phyloP scores from a whole-genome alignment of 1,140 invertebrate species.

The Hycleus cichorii region DNA sequence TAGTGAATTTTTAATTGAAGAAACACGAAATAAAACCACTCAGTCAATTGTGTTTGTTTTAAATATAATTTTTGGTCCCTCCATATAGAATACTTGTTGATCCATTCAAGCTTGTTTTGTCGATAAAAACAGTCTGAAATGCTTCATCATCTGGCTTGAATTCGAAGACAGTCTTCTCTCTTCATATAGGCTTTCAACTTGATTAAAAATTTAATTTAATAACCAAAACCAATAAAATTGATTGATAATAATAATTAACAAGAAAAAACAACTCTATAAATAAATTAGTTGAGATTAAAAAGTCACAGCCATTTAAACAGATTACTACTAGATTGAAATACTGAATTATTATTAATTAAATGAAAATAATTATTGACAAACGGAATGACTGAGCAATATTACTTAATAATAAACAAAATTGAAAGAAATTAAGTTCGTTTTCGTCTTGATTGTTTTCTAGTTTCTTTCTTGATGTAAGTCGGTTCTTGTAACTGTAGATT shows the following conservation, averaged over 20 bases:
- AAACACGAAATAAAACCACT: not conserved
- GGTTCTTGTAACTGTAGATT: conserved; percentile 2
- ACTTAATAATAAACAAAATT: not conserved
- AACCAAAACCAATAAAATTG: conserved; percentile 6
- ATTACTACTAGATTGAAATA: not conserved
- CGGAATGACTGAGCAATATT: not conserved
- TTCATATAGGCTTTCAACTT: not conserved
- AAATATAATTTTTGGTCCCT: not conserved
- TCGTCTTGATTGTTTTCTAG: conserved; percentile 9
- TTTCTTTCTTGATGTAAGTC: conserved; percentile 7
- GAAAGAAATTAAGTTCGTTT: conserved; percentile 7
- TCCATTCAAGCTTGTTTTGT: not conserved
- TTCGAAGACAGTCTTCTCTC: conserved; percentile 2
- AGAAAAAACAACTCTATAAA: conserved; percentile 1
- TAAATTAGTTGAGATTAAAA: conserved; percentile 10
- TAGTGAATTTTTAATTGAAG: not conserved
- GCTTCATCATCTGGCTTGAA: not conserved
- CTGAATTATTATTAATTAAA: not conserved
- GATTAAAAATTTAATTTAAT: not conserved
- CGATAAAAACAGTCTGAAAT: no score
- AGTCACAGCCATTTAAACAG: not conserved
- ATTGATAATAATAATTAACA: not conserved
- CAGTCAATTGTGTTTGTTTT: not conserved
- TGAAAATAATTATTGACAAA: no score
- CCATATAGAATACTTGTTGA: not conserved